Evolutionary conservation across 2,113 vertebrate genomes (phyloP), one percentile per base, ranked within the genome.

Genomic region (Manacus vitellinus): DNA sequence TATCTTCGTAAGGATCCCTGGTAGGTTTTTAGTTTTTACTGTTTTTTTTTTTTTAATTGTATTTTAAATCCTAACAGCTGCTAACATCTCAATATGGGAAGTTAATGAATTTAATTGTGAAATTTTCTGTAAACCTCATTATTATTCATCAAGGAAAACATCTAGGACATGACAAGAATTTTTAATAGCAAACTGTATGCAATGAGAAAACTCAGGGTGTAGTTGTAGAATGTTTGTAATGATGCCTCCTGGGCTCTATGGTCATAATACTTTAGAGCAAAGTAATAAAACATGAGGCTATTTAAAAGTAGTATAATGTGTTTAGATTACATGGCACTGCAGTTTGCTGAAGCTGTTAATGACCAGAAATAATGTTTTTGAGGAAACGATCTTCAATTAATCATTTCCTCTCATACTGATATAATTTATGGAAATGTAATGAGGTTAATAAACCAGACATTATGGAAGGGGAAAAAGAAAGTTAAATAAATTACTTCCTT

Each of bases 401-500:
- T 98, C 94, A 97, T 97, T 98, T 98, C 98, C 97, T 97, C 90
- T 94, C 96, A 95, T 97, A 97, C 89, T 85, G 66, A 91, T 86
- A 96, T 97, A 98, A 98, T 98, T 98, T 98, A 98, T 98, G 97
- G 95, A 97, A 98, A 98, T 97, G 95, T 97, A 98, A 98, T 88
- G 91, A 98, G 96, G 85, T 95, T 97, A 98, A 98, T 97, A 98
- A 98, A 97, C 74, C 81, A 97, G 94, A 95, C 93, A 94, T 95
- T 94, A 96, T 92, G 79, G 96, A 89, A 96, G 93, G 95, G 95
- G 85, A 91, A 97, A 97, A 89, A 97, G 96, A 97, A 97, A 97
- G 94, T 98, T 97, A 97, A 98, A 98, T 98, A 98, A 98, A 98
- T 98, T 98, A 96, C 97, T 98, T 98, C 98, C 97, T 98, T 97